A percentile compares a stretch with the other conserved stretches of the same genome.
These are phyloP conservation scores for Syngnathus scovelli DNA, from an alignment of 2,113 vertebrate species.

Conservation along the genomic window DNA sequence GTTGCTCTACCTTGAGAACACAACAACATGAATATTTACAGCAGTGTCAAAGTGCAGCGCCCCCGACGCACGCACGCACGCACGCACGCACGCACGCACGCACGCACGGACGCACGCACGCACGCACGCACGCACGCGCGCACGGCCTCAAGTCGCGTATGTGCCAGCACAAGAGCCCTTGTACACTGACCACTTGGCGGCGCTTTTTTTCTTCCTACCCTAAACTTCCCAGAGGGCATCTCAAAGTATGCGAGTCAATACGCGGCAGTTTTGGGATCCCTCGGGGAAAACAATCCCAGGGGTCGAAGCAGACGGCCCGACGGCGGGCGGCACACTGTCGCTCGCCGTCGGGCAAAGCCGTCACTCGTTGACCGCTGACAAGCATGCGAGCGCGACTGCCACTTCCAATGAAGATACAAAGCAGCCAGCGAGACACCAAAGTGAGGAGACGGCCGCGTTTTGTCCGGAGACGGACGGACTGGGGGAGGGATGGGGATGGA, in stretches of 20 bases:
- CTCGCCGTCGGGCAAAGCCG: not conserved
- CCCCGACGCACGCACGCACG: not conserved
- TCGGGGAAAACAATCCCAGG: too few species aligned
- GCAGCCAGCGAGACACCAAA: constrained; percentile 28
- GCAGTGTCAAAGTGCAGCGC: not conserved
- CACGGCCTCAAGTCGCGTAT: not conserved
- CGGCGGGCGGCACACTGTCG: too few species aligned
- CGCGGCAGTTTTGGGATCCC: too few species aligned
- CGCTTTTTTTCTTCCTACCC: too few species aligned
- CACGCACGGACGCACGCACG: too few species aligned
- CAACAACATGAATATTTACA: constrained; percentile 3
- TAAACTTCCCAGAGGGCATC: too few species aligned
- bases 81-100: too few species aligned
- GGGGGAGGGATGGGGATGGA: constrained; percentile 32
- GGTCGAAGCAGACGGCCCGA: too few species aligned
- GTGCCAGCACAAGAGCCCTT: not conserved
- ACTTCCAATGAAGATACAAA: constrained; percentile 21
- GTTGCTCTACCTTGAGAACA: constrained; percentile 1
- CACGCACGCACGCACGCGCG: too few species aligned
- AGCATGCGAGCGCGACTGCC: constrained; percentile 13
- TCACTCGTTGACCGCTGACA: constrained; percentile 1
- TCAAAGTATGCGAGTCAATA: too few species aligned
- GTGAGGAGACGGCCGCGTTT: constrained; percentile 41
- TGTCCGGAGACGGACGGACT: constrained; percentile 26
- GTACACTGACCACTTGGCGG: too few species aligned